Evolutionary conservation across 2,888 invertebrate genomes (phyloP), one percentile per base, ranked within the genome.

Genomic region (Liodrosophila aerea): DNA sequence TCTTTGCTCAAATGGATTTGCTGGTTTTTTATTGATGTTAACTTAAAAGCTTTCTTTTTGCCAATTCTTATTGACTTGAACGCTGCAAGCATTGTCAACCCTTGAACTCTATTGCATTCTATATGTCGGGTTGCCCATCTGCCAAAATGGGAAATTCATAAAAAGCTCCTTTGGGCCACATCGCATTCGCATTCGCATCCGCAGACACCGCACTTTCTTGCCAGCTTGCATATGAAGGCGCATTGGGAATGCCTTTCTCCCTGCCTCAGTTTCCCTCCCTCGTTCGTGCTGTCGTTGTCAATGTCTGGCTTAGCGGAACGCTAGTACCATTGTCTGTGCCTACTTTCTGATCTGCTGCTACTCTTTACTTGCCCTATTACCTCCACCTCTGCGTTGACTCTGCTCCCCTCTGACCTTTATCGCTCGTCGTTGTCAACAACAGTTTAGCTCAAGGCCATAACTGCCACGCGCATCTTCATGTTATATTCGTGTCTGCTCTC

Each of bases 371-470:
- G 22, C 22, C 22, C 2, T 22, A 22, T 22, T 22, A 22, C 27
- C 43, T 29, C 8, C n/a, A 15, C 33, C 22, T n/a, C 11, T 11
- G 18, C n/a, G 2, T 29, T 15, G 16, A 18, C 7, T 7, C 4
- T 1, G 12, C 13, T 13, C 1, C 8, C n/a, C 16, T 30, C 30
- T 31, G 4, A 8, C 16, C 4, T 4, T 4, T n/a, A 16, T 2
- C 16, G 2, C 33, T 13, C 36, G 18, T 11, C 62, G 70, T 76
- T 85, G 85, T 85, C 83, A 85, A 78, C 83, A 85, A 69, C 80
- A 82, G 80, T 76, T 85, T 73, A 85, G 85, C 80, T 66, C 80
- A 81, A 81, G 80, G 80, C 80, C 85, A 69, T 78, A 77, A 69
- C 75, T 74, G 82, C 64, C 77, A 71, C 59, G 59, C 67, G 51